Evolutionary conservation across 2,888 invertebrate species (phyloP).

Genomic region (Melipona bicolor): DNA sequence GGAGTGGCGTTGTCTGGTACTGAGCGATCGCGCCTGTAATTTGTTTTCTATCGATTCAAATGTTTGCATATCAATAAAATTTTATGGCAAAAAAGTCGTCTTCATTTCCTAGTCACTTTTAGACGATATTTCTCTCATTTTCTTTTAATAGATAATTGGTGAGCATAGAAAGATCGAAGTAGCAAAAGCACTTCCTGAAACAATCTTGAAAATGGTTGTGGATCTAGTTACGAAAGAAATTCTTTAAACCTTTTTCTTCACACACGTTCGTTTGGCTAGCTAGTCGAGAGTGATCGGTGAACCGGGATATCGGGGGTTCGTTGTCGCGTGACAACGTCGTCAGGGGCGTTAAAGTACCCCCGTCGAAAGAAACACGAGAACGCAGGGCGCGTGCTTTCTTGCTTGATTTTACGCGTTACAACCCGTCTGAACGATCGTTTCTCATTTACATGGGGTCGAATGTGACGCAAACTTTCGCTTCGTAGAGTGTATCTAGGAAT

Average conservation of each 20-base stretch:
- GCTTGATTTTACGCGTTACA: constrained; percentile 52
- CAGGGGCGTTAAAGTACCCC: constrained; percentile 49
- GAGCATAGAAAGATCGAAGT: neutral
- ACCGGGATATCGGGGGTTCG: constrained; percentile 48
- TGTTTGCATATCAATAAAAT: no score
- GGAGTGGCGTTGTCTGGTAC: no score
- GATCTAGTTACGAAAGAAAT: no score
- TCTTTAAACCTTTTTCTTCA: no score
- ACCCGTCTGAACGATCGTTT: constrained; percentile 44
- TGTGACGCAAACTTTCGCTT: constrained; percentile 41
- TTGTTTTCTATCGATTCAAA: no score
- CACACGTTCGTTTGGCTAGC: constrained; percentile 49
- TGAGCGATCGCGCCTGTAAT: no score
- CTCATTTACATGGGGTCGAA: constrained; percentile 44
- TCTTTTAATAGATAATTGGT: no score
- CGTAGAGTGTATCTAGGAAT: no score
- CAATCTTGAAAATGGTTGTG: no score
- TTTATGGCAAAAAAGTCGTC: no score
- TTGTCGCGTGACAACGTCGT: constrained; percentile 61
- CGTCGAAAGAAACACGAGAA: constrained; percentile 56
- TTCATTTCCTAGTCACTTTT: no score
- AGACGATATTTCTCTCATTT: neutral
- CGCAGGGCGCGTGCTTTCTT: constrained; percentile 55
- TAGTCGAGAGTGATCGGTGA: constrained; percentile 46
- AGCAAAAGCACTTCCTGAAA: neutral